Conservation (phyloP, 1,140 invertebrate species). For the Globodera rostochiensis region DNA sequence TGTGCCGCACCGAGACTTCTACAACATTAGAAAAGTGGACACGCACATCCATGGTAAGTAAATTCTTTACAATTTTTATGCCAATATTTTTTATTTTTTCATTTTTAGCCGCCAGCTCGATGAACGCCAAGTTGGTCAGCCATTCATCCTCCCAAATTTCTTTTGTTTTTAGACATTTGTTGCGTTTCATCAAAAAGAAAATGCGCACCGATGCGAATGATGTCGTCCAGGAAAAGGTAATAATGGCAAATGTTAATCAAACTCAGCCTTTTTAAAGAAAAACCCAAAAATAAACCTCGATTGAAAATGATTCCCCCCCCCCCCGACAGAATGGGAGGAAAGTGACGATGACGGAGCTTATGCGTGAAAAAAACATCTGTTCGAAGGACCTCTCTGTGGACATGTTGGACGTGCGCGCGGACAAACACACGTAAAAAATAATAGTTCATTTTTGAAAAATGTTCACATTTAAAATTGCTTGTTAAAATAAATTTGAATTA, state of each 20-base stretch:
- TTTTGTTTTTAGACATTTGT: constrained; percentile 72
- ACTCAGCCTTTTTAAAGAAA: too few relatives aligned
- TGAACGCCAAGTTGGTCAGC: constrained; percentile 85
- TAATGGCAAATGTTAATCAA: too few relatives aligned
- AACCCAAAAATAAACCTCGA: background rate
- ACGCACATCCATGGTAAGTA: constrained; percentile 84
- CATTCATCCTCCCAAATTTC: background rate
- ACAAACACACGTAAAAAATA: too few relatives aligned
- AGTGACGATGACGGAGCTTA: constrained; percentile 76
- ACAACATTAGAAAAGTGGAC: constrained; percentile 94
- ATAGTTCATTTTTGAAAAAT: too few relatives aligned
- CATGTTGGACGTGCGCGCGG: constrained; percentile 90
- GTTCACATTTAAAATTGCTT: constrained; percentile 71
- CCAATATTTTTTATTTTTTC: background rate
- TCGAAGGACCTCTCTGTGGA: constrained; percentile 97
- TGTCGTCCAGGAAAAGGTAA: constrained; percentile 77
- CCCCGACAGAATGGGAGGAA: constrained; percentile 48
- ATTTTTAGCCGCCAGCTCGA: constrained; percentile 80
- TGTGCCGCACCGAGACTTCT: constrained; percentile 96
- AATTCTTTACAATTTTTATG: too few relatives aligned
- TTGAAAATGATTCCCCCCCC: too few relatives aligned
- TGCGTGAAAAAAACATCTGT: constrained; percentile 90
- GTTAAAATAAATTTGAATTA: constrained; percentile 93
- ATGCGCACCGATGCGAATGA: constrained; percentile 86
- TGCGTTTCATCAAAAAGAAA: constrained; percentile 97